Evolutionary conservation across 1,140 invertebrate species (phyloP).

Genomic region (Drosophila ohnishii): DNA sequence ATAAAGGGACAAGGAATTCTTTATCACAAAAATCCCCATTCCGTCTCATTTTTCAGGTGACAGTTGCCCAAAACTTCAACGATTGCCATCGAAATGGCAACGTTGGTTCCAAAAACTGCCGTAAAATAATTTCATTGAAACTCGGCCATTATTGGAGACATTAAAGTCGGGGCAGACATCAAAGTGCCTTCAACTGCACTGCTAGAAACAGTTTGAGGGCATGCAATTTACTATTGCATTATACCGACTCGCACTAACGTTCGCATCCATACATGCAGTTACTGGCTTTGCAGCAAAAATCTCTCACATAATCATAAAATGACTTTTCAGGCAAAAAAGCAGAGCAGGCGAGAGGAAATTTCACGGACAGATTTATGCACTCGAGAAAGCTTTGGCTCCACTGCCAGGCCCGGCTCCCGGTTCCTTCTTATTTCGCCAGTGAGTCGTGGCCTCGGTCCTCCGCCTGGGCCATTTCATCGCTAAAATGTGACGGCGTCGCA

Average conservation of each 20-base stretch:
- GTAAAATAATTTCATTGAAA: constrained; percentile 37
- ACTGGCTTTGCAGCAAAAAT: constrained; percentile 71
- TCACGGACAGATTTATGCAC: constrained; percentile 75
- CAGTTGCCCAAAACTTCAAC: constrained; percentile 6
- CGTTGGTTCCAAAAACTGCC: constrained; percentile 10
- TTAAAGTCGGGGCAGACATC: constrained; percentile 67
- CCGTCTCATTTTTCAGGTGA: background rate
- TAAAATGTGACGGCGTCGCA: constrained; percentile 78
- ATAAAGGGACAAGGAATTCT: too few relatives aligned
- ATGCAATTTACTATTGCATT: constrained; percentile 67
- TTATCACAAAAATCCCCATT: background rate
- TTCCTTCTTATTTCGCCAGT: constrained; percentile 12
- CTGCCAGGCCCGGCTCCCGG: constrained; percentile 32
- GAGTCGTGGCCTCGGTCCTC: constrained; percentile 17
- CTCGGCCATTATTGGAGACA: constrained; percentile 58
- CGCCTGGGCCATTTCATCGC: constrained; percentile 61
- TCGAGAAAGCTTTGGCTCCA: constrained; percentile 73
- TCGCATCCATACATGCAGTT: constrained; percentile 27
- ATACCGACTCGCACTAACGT: constrained; percentile 51
- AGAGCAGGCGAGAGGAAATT: constrained; percentile 63
- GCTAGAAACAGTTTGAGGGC: constrained; percentile 53
- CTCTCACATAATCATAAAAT: constrained; percentile 83
- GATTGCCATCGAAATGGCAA: constrained; percentile 3
- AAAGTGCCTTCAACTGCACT: constrained; percentile 66
- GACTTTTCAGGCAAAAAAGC: constrained; percentile 54